phyloP scores from a whole-genome alignment of 2,888 invertebrate genomes.

The Teinopalpus imperialis region DNA sequence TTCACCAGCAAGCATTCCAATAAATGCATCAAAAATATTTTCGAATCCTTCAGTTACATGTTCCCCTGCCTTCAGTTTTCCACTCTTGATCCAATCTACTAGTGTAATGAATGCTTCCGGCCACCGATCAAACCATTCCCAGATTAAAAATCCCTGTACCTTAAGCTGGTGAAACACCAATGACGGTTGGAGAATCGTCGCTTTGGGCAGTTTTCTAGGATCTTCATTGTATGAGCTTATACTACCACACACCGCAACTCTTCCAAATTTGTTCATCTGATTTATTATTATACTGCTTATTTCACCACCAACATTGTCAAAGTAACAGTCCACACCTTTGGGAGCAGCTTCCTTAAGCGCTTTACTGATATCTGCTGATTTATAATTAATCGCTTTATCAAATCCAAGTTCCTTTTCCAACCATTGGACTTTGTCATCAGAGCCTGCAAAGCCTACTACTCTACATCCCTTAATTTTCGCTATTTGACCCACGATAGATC shows the following conservation, averaged over 20 bases:
- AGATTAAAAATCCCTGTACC: conserved; percentile 77
- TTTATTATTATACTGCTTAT: conserved; percentile 74
- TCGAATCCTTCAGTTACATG: conserved; percentile 85
- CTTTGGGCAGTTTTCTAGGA: conserved; percentile 2
- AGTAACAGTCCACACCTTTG: conserved; percentile 86
- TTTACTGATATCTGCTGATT: conserved; percentile 66
- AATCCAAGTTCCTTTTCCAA: conserved; percentile 82
- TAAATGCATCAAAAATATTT: conserved; percentile 84
- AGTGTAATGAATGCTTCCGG: conserved; percentile 78
- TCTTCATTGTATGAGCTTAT: conserved; percentile 72
- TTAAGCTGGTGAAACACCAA: conserved; percentile 75
- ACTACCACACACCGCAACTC: conserved; percentile 82
- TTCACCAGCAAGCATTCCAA: conserved; percentile 79
- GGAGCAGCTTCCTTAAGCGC: conserved; percentile 80
- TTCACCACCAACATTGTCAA: conserved; percentile 87
- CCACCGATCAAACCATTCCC: conserved; percentile 73
- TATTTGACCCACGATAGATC: conserved; percentile 85
- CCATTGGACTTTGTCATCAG: conserved; percentile 85
- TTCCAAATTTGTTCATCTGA: conserved; percentile 78
- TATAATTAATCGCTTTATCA: conserved; percentile 86
- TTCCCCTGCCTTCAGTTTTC: conserved; percentile 83
- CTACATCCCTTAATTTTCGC: conserved; percentile 82
- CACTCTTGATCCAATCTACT: conserved; percentile 78
- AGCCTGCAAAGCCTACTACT: conserved; percentile 85
- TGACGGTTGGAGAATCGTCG: conserved; percentile 35